Base-by-base conservation (phyloP, 2,113 vertebrate genomes). In the Datnioides undecimradiatus region DNA sequence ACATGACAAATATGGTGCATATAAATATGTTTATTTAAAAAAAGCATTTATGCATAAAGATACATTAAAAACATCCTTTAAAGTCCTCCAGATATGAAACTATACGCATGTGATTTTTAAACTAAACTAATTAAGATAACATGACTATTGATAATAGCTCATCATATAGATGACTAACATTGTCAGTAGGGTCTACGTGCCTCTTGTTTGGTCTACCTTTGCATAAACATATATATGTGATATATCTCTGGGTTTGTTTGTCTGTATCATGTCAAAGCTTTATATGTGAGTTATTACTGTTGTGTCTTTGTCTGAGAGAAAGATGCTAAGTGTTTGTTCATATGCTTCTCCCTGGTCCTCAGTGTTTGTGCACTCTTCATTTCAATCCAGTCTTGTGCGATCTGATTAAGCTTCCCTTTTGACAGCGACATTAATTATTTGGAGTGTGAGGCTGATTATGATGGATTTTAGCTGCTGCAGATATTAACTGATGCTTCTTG, bases 111-210 rank as follows among this genome's bases (percentile, higher is more conserved):
- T 73, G 1, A 64, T 67, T 49, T 23, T 45, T 63, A 59, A 85
- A 80, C 3, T 45, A 71, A 79, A 73, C 13, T 7, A 64, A 41
- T 54, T 52, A 3, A 80, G 43, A 73, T 41, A 19, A 48, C 13
- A 59, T n/a, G 17, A 48, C 65, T 6, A 41, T 10, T 25, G 31
- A 33, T 38, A 52, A 82, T 25, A 73, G n/a, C 43, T 64, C 87
- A n/a, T n/a, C n/a, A 91, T 79, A 36, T 9, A 79, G 74, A 69
- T 19, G 5, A 91, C 90, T 92, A 92, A 92, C 88, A 40, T 59
- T 76, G 68, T 90, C 40, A 65, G 43, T 43, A 74, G 80, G 66
- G 77, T 84, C 48, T 77, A 48, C 6, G 21, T 91, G 76, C 79
- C 76, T 87, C 76, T 84, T 74, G 54, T 86, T 70, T 73, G 62